Evolutionary conservation across 2,797 vertebrate genomes (phyloP).

Genomic region (Limnodromus scolopaceus): DNA sequence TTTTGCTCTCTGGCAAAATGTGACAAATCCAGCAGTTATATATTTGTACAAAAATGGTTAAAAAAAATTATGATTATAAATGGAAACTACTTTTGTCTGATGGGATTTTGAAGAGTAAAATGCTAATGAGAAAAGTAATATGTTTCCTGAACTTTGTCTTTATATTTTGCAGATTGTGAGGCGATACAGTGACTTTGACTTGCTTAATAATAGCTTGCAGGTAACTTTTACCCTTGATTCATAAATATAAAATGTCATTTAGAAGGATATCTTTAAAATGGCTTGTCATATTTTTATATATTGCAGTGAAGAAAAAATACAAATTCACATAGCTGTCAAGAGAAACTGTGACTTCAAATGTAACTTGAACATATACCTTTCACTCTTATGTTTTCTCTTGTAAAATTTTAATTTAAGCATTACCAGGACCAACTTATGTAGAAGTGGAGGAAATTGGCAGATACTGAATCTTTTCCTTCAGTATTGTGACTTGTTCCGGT

Average conservation of each 20-base stretch:
- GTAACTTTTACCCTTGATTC: slow-evolving; percentile 78
- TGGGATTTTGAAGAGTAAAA: background rate
- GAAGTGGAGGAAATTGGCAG: slow-evolving; percentile 32
- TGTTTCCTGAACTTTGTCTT: slow-evolving; percentile 16
- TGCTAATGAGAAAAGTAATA: background rate
- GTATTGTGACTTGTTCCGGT: slow-evolving; percentile 36
- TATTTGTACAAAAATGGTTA: background rate
- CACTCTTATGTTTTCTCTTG: background rate
- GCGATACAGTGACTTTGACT: slow-evolving; percentile 97
- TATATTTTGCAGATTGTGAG: slow-evolving; percentile 89
- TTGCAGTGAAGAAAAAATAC: background rate
- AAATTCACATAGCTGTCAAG: background rate
- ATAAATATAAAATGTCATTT: background rate
- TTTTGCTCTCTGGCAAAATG: background rate
- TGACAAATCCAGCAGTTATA: background rate
- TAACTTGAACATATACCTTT: background rate
- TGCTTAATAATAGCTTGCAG: slow-evolving; percentile 93
- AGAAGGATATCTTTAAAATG: background rate
- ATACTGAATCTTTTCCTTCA: slow-evolving; percentile 17
- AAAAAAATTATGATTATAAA: background rate
- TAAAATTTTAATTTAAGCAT: background rate
- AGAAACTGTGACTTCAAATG: background rate
- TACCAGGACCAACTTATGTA: background rate
- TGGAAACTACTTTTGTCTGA: background rate
- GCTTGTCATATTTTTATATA: background rate